Conservation (phyloP, 2,888 invertebrate genomes). For the Cerastoderma edule region DNA sequence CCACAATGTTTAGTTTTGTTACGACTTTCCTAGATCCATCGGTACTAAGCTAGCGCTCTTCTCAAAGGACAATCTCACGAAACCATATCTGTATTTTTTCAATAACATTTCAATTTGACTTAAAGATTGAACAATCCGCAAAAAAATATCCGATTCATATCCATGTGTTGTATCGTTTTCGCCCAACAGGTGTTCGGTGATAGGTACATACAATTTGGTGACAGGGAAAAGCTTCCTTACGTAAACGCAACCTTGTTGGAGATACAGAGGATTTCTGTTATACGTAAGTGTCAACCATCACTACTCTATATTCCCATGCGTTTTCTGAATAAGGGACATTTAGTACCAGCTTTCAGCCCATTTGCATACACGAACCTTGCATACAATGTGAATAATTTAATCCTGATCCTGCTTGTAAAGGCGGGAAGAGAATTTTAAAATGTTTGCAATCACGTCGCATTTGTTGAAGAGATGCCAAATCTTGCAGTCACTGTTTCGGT, state of each 20-base stretch:
- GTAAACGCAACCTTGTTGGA: slow-evolving; percentile 42
- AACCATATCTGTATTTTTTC: too few relatives aligned
- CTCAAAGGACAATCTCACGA: too few relatives aligned
- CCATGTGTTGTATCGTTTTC: too few relatives aligned
- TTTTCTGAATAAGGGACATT: background rate
- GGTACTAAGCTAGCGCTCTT: too few relatives aligned
- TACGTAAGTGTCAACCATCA: slow-evolving; percentile 25
- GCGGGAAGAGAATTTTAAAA: background rate
- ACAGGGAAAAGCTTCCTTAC: slow-evolving; percentile 36
- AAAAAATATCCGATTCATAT: too few relatives aligned
- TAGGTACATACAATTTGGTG: slow-evolving; percentile 34
- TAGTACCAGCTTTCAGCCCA: background rate
- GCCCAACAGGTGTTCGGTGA: slow-evolving; percentile 40
- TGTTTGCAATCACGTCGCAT: background rate
- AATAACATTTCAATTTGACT: too few relatives aligned
- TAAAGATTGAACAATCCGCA: too few relatives aligned
- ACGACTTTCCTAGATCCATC: too few relatives aligned
- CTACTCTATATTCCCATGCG: background rate
- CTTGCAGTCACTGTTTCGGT: too few relatives aligned
- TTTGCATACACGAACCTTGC: background rate
- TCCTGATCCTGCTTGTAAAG: background rate
- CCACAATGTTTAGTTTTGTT: too few relatives aligned
- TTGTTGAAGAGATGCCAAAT: background rate
- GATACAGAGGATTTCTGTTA: slow-evolving; percentile 46
- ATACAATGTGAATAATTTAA: background rate